Base-by-base conservation (phyloP, 2,113 vertebrate genomes). In the Pteropus alecto region DNA sequence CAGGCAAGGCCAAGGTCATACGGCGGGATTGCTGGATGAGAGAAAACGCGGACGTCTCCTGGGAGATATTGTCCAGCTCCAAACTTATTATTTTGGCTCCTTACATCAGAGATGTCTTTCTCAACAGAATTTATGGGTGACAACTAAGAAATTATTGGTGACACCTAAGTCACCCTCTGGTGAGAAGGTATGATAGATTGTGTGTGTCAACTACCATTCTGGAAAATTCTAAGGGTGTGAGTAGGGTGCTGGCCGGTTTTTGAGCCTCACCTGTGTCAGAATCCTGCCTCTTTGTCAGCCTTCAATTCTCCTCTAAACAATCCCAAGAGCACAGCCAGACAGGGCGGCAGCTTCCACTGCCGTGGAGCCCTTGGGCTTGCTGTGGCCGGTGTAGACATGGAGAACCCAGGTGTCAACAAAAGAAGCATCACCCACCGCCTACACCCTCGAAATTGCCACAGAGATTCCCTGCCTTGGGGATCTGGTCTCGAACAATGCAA, bases 401-500 rank as follows among this genome's bases (percentile, higher is more conserved):
- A 63, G 73, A 82, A 43, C 26, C 84, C 67, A n/a, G 71, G 67
- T 43, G 35, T 28, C 28, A 30, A 89, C 77, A 95, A 93, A 93
- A 56, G 85, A 70, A 35, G 38, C 0, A 33, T 63, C 89, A 24
- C 89, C 93, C 67, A 38, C 78, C 0, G 3, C 95, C 96, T 7
- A 95, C 96, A 56, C 96, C 82, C 91, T 92, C 0, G 0, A 30
- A 41, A 56, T 18, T 67, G 94, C 92, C 90, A 6, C 84, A 68
- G 86, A 95, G 94, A 96, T 89, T 93, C 88, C 83, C 92, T 92
- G 93, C 96, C 96, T 93, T 21, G 73, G 81, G 96, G 92, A 94
- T 78, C 94, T 95, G 83, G 79, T 70, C 92, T 60, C 24, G 24
- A 94, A 95, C 96, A 97, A 95, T 94, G 96, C 61, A 3, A 87